A percentile compares a stretch with the other conserved stretches of the same genome.
phyloP scores from a whole-genome alignment of 1,140 invertebrate genomes.

The Proales similis region DNA sequence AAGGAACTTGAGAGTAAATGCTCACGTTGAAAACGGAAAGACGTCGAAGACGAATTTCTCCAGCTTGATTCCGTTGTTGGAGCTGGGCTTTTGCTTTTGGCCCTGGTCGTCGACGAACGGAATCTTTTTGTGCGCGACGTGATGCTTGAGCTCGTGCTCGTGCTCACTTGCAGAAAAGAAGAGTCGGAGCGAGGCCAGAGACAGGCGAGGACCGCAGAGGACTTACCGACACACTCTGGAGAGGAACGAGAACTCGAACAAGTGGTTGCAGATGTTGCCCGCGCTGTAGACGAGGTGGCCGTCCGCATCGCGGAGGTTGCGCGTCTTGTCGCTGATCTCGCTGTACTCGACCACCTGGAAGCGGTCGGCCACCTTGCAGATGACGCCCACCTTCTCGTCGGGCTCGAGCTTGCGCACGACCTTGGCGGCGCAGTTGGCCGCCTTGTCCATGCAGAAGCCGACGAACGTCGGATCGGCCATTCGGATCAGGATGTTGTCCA shows the following conservation, averaged over 20 bases:
- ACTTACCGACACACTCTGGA: constrained; percentile 56
- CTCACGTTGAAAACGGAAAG: constrained; percentile 75
- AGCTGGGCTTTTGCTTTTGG: constrained; percentile 66
- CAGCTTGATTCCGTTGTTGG: constrained; percentile 92
- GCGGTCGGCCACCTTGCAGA: constrained; percentile 76
- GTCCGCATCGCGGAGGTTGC: constrained; percentile 68
- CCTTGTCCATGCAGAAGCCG: constrained; percentile 80
- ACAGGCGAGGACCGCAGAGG: not conserved
- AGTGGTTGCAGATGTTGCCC: constrained; percentile 97
- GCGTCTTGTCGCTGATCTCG: constrained; percentile 79
- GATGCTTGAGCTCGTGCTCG: constrained; percentile 67
- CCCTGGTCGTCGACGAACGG: constrained; percentile 66
- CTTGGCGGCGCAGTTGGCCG: constrained; percentile 89
- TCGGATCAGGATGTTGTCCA: constrained; percentile 96
- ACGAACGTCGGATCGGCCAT: constrained; percentile 95
- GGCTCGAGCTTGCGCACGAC: constrained; percentile 82
- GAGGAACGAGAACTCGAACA: constrained; percentile 81
- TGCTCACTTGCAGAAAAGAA: constrained; percentile 40
- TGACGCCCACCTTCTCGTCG: constrained; percentile 85
- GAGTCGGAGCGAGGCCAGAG: not conserved
- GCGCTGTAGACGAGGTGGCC: constrained; percentile 79
- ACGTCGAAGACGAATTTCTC: constrained; percentile 99
- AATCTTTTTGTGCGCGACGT: constrained; percentile 96
- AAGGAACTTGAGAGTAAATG: constrained; percentile 39
- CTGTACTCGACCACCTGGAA: constrained; percentile 91